A percentile compares a stretch with the other conserved stretches of the same genome.
These are phyloP conservation scores for Brachionus rubens DNA, from an alignment of 1,140 invertebrate genomes.

Conservation along the genomic window DNA sequence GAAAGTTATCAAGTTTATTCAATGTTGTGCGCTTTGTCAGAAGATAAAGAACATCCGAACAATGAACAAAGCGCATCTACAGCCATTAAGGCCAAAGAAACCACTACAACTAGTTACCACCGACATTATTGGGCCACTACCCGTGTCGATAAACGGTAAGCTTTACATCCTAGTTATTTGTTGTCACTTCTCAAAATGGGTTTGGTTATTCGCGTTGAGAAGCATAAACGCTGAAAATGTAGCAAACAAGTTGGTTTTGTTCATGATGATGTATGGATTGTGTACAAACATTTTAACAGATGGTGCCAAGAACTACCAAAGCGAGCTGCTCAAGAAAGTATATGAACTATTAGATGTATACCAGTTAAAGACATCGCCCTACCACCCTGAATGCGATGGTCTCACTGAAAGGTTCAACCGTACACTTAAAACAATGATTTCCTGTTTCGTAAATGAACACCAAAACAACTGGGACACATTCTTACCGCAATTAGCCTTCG, in stretches of 20 bases:
- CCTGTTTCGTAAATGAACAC: slow-evolving; percentile 9
- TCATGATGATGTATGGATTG: slow-evolving; percentile 30
- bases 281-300: slow-evolving; percentile 31
- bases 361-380: slow-evolving; percentile 41
- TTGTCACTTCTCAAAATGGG: slow-evolving; percentile 59
- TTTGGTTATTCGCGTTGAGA: slow-evolving; percentile 51
- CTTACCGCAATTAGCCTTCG: slow-evolving; percentile 12
- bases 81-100: not conserved
- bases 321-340: slow-evolving; percentile 45
- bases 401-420: slow-evolving; percentile 32
- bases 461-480: slow-evolving; percentile 10
- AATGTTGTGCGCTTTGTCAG: slow-evolving; percentile 11
- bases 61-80: not conserved
- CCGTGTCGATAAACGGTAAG: slow-evolving; percentile 48
- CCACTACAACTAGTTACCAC: slow-evolving; percentile 18
- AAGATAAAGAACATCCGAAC: slow-evolving; percentile 11
- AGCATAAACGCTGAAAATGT: slow-evolving; percentile 32
- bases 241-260: slow-evolving; percentile 27
- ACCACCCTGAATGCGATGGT: slow-evolving; percentile 12
- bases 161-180: slow-evolving; percentile 55
- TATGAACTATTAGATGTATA: slow-evolving; percentile 37
- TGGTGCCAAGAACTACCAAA: slow-evolving; percentile 48
- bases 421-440: slow-evolving; percentile 23
- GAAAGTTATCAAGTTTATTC: not conserved
- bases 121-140: slow-evolving; percentile 49